Percentiles rank a stretch among this genome's conserved stretches.
phyloP scores from a whole-genome alignment of 1,140 invertebrate species.

The Sarcophaga peregrina region DNA sequence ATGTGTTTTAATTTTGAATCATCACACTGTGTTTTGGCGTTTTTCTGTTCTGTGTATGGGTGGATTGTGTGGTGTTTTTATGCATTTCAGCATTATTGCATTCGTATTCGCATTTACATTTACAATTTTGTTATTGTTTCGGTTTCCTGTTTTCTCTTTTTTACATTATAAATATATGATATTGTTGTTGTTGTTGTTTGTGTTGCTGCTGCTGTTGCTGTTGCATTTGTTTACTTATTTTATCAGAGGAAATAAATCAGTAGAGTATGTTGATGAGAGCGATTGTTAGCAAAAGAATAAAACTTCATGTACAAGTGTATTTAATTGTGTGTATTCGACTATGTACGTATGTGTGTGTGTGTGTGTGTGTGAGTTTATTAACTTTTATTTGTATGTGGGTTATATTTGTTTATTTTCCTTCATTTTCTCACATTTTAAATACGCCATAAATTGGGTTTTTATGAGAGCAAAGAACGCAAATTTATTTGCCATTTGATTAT shows the following conservation, averaged over 20 bases:
- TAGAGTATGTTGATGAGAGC: slow-evolving; percentile 7
- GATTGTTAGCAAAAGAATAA: background rate
- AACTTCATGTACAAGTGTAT: background rate
- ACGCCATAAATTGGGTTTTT: background rate
- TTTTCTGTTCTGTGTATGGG: too few relatives aligned
- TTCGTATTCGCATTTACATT: background rate
- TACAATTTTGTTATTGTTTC: too few relatives aligned
- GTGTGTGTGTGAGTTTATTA: too few relatives aligned
- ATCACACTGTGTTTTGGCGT: background rate
- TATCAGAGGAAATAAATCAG: slow-evolving; percentile 4
- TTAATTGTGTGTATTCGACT: too few relatives aligned
- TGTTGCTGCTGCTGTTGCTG: background rate
- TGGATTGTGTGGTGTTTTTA: background rate
- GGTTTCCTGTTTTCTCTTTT: too few relatives aligned
- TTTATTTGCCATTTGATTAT: slow-evolving; percentile 2
- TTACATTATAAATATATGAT: too few relatives aligned
- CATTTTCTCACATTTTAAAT: background rate
- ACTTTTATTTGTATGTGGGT: too few relatives aligned
- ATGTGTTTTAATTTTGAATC: background rate
- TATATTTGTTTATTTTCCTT: too few relatives aligned
- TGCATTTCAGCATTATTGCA: background rate
- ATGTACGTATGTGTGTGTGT: too few relatives aligned
- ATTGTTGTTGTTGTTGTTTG: too few relatives aligned
- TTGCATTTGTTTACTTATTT: background rate
- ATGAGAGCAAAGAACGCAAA: background rate